Base-by-base conservation (phyloP, 2,888 invertebrate genomes). In the Mechanitis mazaeus region DNA sequence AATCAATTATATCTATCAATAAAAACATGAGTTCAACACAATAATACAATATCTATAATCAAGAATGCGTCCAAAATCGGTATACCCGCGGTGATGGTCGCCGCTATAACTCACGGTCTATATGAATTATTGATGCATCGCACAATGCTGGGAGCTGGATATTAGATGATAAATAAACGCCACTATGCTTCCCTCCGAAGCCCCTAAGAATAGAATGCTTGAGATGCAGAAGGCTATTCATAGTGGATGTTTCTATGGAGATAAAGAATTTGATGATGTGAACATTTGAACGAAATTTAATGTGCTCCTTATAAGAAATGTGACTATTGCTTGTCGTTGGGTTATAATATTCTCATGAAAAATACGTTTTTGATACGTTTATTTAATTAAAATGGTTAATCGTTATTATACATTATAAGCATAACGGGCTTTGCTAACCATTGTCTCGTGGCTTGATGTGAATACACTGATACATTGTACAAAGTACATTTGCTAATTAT, bases 101-200 rank as follows among this genome's bases (percentile, higher is more conserved):
- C 68, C 69, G 75, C 76, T 73, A 83, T 85, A 84, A 84, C 77
- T 84, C 81, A 81, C 74, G 68, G 69, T 61, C 71, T 69, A 66
- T 72, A 85, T 85, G 85, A 85, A 85, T 85, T 85, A 85, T 85
- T 84, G 84, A 85, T 85, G 72, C 72, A 62, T 68, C 70, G 64
- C 67, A 72, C 74, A 70, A 71, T 72, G 68, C 71, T 65, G 67
- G 64, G 68, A 64, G 68, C 67, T 61, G 69, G 69, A 71, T 72
- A 72, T 72, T 68, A 72, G 69, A 70, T 71, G 74, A 75, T 74
- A 75, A 73, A 74, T 74, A 75, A 71, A 71, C 68, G 71, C 59
- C 66, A 69, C 59, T 77, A 66, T 60, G 66, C 64, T 62, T 63
- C 59, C 65, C 31, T 64, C 58, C 3, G 59, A 68, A 64, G 65